phyloP scores from a whole-genome alignment of 2,113 vertebrate species.

The Chloropsis hardwickii region DNA sequence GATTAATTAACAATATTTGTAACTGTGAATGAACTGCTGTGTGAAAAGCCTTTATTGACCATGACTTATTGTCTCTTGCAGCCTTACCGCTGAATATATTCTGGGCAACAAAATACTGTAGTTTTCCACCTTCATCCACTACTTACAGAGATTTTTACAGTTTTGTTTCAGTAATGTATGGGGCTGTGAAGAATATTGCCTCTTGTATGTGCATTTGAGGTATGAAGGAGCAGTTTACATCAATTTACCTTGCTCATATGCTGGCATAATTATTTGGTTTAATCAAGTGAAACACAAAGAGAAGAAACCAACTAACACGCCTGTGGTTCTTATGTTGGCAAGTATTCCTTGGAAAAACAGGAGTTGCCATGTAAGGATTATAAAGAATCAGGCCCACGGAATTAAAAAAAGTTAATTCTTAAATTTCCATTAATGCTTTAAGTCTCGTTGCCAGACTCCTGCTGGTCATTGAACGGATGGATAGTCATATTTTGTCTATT shows the following conservation, averaged over 20 bases:
- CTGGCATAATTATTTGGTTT: slow-evolving; percentile 56
- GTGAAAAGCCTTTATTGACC: neutral
- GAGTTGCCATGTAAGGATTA: slow-evolving; percentile 25
- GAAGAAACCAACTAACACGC: neutral
- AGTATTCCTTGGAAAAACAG: neutral
- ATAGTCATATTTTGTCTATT: slow-evolving; percentile 14
- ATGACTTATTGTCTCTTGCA: slow-evolving; percentile 67
- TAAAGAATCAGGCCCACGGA: neutral
- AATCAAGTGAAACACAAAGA: slow-evolving; percentile 43
- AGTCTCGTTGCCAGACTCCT: slow-evolving; percentile 30
- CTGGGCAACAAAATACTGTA: slow-evolving; percentile 69
- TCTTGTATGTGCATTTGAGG: slow-evolving; percentile 64
- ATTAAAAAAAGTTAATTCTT: neutral
- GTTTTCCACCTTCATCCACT: slow-evolving; percentile 71
- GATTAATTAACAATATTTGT: neutral
- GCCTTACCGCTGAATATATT: slow-evolving; percentile 77
- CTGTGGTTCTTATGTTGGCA: neutral
- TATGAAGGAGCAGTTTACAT: slow-evolving; percentile 66
- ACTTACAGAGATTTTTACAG: slow-evolving; percentile 67
- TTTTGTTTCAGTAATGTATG: slow-evolving; percentile 68
- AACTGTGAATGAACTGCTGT: neutral
- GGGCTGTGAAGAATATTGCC: slow-evolving; percentile 66
- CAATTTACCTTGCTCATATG: slow-evolving; percentile 59
- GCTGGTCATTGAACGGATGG: slow-evolving; percentile 17
- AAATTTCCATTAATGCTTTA: slow-evolving; percentile 38